Percentiles rank a stretch among this genome's conserved stretches.
Evolutionary conservation across 2,113 vertebrate genomes (phyloP).

Genomic region (Chloropsis cyanopogon): DNA sequence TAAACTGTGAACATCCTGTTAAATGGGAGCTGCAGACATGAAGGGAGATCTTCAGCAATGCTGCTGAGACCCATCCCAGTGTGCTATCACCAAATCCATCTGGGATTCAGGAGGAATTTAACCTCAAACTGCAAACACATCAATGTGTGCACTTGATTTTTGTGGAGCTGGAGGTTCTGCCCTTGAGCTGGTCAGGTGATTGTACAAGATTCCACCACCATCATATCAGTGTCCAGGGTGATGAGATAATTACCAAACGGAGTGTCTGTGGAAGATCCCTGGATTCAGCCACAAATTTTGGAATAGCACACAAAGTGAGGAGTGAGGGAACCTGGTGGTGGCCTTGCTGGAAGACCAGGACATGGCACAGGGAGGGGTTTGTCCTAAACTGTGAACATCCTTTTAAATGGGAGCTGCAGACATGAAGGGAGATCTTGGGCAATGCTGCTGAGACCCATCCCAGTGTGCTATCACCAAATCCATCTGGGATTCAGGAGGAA

Average conservation of each 20-base stretch:
- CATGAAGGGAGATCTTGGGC: not conserved
- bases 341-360: not conserved
- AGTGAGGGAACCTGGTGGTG: not conserved
- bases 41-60: not conserved
- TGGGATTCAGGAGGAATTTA: not conserved
- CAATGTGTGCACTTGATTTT: no score
- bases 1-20: not conserved
- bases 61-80: not conserved
- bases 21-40: not conserved
- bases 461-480: not conserved
- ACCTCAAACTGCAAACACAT: no score
- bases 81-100: not conserved
- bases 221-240: not conserved
- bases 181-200: no score
- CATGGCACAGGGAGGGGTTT: not conserved
- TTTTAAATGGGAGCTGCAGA: not conserved
- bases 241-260: rapidly evolving
- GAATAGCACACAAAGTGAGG: not conserved
- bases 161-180: no score
- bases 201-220: no score
- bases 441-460: not conserved
- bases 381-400: not conserved
- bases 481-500: not conserved
- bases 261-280: no score
- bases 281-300: not conserved